Base-by-base conservation (phyloP, 1,140 invertebrate genomes). In the Calycopis cecrops region DNA sequence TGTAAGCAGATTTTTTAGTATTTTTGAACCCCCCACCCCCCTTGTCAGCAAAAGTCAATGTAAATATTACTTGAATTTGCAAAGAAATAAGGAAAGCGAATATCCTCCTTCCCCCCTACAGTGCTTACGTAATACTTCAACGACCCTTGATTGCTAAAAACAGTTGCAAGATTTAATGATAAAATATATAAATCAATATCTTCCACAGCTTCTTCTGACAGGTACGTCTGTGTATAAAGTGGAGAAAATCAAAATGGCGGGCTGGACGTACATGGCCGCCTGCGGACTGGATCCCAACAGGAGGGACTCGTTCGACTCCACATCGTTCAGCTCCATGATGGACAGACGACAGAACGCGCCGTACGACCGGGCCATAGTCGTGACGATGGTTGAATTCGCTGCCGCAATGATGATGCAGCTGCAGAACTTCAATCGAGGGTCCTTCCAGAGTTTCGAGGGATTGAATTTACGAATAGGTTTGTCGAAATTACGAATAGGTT, bases 201-300 rank as follows among this genome's bases (percentile, higher is more conserved):
- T 56, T 28, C 21, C 21, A 28, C 58, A 86, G 80, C 63, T 87
- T 28, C 62, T 87, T 17, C 58, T 87, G 0, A 77, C 73, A 7
- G 82, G 80, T 18, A 48, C 77, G 11, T 83, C 82, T 9, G 50
- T 63, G 3, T 68, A 85, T 48, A 87, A 79, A 65, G 90, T 96
- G 1, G 95, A 97, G 73, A 97, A 97, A 86, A 98, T 98, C 14
- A 98, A 98, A 89, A 93, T 98, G 48, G 95, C 96, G 51, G 93
- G 96, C 37, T 96, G 94, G 87, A 97, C 96, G 0, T 98, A 98
- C 66, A 98, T 98, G 96, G 96, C 96, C 12, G 97, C 96, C 1
- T 96, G 96, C 75, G 97, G 97, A 1, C 85, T 98, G 35, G 93
- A 95, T 68, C 92, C 93, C 0, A 92, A 88, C 28, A 79, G 88